phyloP scores from a whole-genome alignment of 2,888 invertebrate genomes.

The Ophioninae sp. region DNA sequence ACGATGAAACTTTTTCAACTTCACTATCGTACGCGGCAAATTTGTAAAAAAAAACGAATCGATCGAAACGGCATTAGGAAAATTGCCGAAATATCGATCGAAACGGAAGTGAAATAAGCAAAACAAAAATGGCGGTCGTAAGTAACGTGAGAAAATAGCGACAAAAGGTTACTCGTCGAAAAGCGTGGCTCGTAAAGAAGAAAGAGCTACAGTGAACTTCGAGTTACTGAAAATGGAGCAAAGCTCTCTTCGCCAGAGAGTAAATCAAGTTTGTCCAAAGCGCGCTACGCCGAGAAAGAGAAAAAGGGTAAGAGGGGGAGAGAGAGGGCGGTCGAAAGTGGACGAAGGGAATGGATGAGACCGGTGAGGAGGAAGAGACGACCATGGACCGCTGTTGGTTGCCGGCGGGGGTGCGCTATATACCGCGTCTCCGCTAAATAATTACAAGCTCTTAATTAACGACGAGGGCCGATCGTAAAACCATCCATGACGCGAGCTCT shows the following conservation, averaged over 20 bases:
- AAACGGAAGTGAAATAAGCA: too few species aligned
- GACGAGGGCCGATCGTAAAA: slow-evolving; percentile 80
- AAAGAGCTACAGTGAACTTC: neutral
- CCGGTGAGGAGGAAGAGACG: slow-evolving; percentile 50
- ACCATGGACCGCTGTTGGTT: slow-evolving; percentile 68
- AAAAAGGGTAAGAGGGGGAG: slow-evolving; percentile 60
- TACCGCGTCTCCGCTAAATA: slow-evolving; percentile 80
- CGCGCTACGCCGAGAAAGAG: slow-evolving; percentile 49
- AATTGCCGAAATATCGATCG: too few species aligned
- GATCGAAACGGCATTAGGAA: too few species aligned
- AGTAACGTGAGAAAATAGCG: neutral
- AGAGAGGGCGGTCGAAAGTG: slow-evolving; percentile 45
- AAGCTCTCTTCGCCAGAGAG: slow-evolving; percentile 70
- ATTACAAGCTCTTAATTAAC: slow-evolving; percentile 81
- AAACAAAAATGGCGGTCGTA: neutral
- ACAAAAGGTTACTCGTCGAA: slow-evolving; percentile 15
- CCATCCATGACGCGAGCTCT: slow-evolving; percentile 74
- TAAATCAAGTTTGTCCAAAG: slow-evolving; percentile 74
- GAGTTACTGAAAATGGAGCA: slow-evolving; percentile 55
- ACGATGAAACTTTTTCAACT: too few species aligned
- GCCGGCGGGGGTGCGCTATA: slow-evolving; percentile 79
- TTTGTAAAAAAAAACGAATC: too few species aligned
- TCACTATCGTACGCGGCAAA: too few species aligned
- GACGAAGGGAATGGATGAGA: slow-evolving; percentile 55
- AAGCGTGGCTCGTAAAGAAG: slow-evolving; percentile 1